Evolutionary conservation across 2,888 invertebrate species (phyloP), one percentile per base, ranked within the genome.

Genomic region (Coecobrya sp.): DNA sequence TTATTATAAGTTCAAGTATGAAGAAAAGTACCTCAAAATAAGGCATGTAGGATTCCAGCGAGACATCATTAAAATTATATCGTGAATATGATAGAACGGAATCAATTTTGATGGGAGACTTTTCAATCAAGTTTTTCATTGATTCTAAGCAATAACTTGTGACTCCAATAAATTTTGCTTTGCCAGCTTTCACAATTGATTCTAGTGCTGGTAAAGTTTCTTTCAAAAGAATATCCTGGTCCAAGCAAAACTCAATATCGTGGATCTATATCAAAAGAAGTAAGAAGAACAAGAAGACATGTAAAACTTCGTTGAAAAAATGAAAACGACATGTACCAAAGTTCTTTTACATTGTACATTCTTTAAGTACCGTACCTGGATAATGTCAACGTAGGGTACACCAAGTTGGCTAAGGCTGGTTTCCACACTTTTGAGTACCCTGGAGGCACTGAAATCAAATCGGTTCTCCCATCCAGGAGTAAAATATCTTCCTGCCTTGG

Each of bases 131-230:
- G 94, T 98, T 97, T 95, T 97, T 97, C 95, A 99, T 96, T 30
- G 97, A 96, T 0, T 97, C 97, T 10, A 99, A 96, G 0, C 98
- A 98, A 96, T 99, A 99, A 22, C 97, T 98, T 0, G 99, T 98
- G 11, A 99, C 96, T 0, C 99, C 99, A 93, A 99, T 98, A 95
- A 96, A 97, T 93, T 96, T 97, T 0, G 97, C 98, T 95, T 96
- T 96, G 10, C 96, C 96, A 68, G 97, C 97, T 42, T 97, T 96
- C 1, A 98, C 97, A 10, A 98, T 96, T 95, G 97, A 97, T 94
- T 97, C 97, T 13, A 99, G 95, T 0, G 97, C 97, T 2, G 99
- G 99, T 59, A 99, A 95, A 0, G 99, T 98, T 96, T 99, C 98
- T 85, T 98, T 97, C 0, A 99, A 95, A 3, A 99, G 96, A 11